Evolutionary conservation across 2,113 vertebrate species (phyloP).

Genomic region (Nannospalax galili): DNA sequence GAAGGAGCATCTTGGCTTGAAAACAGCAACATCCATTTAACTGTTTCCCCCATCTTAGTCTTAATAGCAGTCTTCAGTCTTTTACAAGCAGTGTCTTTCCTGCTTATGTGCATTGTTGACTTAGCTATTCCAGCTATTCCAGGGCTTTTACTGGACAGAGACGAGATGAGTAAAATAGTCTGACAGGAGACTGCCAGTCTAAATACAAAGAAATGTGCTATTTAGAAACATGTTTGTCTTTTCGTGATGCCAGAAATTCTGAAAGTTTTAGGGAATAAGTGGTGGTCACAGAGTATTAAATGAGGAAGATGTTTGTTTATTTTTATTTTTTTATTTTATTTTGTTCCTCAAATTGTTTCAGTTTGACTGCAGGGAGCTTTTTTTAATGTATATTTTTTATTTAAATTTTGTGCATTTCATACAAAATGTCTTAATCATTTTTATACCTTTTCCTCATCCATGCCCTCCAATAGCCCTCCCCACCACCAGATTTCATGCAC

Average conservation of each 20-base stretch:
- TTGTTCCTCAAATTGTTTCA: too few species aligned
- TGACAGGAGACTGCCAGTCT: not conserved
- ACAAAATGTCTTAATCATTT: too few species aligned
- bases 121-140: not conserved
- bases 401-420: too few species aligned
- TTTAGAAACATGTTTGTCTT: not conserved
- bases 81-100: not conserved
- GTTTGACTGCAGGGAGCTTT: too few species aligned
- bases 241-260: not conserved
- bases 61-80: slow-evolving; percentile 7
- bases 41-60: not conserved
- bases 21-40: slow-evolving; percentile 25
- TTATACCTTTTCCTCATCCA: too few species aligned
- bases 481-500: too few species aligned
- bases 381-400: too few species aligned
- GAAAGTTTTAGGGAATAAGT: not conserved
- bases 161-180: not conserved
- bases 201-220: not conserved
- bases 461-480: too few species aligned
- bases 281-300: not conserved
- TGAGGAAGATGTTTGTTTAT: not conserved
- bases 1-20: slow-evolving; percentile 38
- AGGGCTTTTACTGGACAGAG: not conserved
- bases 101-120: not conserved
- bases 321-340: not conserved